Evolutionary conservation across 2,797 vertebrate genomes (phyloP), one percentile per base, ranked within the genome.

Genomic region (Enoplosus armatus): DNA sequence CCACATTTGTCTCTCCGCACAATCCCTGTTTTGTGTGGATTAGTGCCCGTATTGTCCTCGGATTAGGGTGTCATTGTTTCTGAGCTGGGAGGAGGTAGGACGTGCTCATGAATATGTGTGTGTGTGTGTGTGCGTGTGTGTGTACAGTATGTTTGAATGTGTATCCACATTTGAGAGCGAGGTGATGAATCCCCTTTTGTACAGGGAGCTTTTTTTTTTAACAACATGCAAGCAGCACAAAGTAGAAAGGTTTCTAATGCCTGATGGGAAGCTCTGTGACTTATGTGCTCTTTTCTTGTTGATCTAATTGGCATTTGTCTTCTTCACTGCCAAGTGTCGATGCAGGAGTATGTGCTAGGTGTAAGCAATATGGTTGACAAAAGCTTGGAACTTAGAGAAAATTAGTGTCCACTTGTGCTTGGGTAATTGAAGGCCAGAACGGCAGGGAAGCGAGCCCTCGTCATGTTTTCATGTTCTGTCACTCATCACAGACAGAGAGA

Each of bases 1-100:
- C 84, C 83, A 72, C 68, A 3, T 90, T 92, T 88, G 82, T 92
- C 79, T 87, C 79, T 66, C 53, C 11, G n/a, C 69, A 85, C 85
- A 90, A 90, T 91, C 86, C 89, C 72, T 87, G 85, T 89, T 92
- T 93, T 91, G 87, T 93, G 85, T 89, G 90, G 92, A 95, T 93
- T 94, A 94, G 83, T 85, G 66, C 66, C 72, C 37, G 41, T 79
- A 92, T 94, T 95, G 91, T 95, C 73, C 72, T 82, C 54, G 85
- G 94, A 95, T 95, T 94, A 93, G 79, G 50, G 82, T 75, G 76
- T 86, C 80, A 91, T 93, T 93, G 92, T 94, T 86, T 89, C 77
- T 78, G 80, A 87, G 68, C 83, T 61, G 66, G 72, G 77, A 86
- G 84, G 89, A 84, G 72, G 71, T 63, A 39, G 45, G 59, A 77